Evolutionary conservation across 2,888 invertebrate genomes (phyloP), one percentile per base, ranked within the genome.

Genomic region (Lasioglossum calceatum): DNA sequence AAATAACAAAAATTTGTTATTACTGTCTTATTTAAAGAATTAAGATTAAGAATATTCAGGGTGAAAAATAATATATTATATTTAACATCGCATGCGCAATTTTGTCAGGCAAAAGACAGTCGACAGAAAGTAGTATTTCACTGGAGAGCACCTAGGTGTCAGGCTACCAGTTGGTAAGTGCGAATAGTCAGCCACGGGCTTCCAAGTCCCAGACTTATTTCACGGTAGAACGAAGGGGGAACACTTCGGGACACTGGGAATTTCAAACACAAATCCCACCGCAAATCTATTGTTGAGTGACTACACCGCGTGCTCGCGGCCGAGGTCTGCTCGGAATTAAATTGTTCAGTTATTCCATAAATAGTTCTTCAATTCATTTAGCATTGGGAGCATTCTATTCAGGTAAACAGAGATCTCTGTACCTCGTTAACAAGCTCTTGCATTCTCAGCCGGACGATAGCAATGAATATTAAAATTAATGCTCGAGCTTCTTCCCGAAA

Each of bases 141-240:
- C 91, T 93, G 88, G 92, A 92, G 93, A 90, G 92, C 91, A 92
- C 91, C 91, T 92, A 91, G 92, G 91, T 89, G 90, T 90, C 92
- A 91, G 90, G 91, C 92, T 92, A 93, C 92, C 92, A 93, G 93
- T 93, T 93, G 93, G 92, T 92, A 92, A 92, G 92, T 93, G 93
- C 93, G 93, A 93, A 93, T 93, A 93, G 92, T 93, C 93, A 89
- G 91, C 83, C 81, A 87, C 86, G 87, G 86, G 82, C 89, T 90
- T 90, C 84, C 83, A 89, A 91, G 90, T 91, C 92, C 91, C 92
- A 90, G 92, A 93, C 92, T 93, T 93, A 93, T 93, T 93, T 93
- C 93, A 93, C 93, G 93, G 80, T 91, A 91, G 91, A 93, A 89
- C 92, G 93, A 93, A 90, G 88, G 86, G 90, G 80, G 87, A 89